phyloP scores from a whole-genome alignment of 1,140 invertebrate genomes.

The Maconellicoccus hirsutus region DNA sequence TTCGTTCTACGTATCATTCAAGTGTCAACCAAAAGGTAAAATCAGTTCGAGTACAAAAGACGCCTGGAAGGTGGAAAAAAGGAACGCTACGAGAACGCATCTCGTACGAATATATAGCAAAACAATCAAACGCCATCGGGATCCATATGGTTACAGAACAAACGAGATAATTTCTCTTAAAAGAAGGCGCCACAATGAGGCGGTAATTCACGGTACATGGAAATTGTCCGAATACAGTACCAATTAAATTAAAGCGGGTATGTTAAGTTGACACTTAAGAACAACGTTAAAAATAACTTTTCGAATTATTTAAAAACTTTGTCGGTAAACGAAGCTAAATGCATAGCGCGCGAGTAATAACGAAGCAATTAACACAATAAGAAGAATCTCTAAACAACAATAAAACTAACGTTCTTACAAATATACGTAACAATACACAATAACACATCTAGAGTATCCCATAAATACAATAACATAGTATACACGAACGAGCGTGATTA shows the following conservation, averaged over 20 bases:
- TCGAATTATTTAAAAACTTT: slow-evolving; percentile 8
- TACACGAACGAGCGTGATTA: too few relatives aligned
- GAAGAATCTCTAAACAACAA: slow-evolving; percentile 21
- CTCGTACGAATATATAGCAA: neutral
- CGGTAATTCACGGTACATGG: neutral
- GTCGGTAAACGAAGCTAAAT: slow-evolving; percentile 14
- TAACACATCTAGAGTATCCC: neutral
- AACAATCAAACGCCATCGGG: neutral
- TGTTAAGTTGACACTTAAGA: neutral
- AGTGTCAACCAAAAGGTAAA: too few relatives aligned
- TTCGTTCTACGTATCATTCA: too few relatives aligned
- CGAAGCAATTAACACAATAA: slow-evolving; percentile 20
- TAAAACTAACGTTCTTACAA: neutral
- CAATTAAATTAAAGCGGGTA: neutral
- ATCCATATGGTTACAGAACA: neutral
- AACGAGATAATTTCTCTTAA: neutral
- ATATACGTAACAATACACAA: neutral
- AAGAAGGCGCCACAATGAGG: neutral
- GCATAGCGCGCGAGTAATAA: slow-evolving; percentile 5
- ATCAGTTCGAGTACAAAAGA: too few relatives aligned
- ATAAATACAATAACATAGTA: neutral
- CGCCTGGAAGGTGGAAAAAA: neutral
- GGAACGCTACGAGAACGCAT: neutral
- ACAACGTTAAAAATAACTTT: neutral
- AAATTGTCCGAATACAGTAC: neutral